A percentile compares a stretch with the other conserved stretches of the same genome.
phyloP scores from a whole-genome alignment of 2,888 invertebrate genomes.

The Zhuqinia jingwanae region DNA sequence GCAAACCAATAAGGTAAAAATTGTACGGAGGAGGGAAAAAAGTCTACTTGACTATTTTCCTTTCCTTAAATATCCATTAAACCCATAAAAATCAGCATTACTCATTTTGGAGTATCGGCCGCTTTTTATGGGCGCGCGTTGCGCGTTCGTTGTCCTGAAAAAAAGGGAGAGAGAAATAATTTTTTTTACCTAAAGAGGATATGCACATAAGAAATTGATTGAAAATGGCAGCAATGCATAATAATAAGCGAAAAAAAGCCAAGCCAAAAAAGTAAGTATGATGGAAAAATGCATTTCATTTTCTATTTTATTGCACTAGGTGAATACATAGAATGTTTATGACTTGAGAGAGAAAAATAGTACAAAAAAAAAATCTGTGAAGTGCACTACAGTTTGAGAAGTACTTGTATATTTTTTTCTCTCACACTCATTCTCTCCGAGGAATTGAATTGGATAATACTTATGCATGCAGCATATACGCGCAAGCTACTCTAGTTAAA shows the following conservation, averaged over 20 bases:
- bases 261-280: not conserved
- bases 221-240: conserved; percentile 48
- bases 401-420: conserved; percentile 13
- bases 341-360: not conserved
- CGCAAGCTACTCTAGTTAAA: conserved; percentile 39
- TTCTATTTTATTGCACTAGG: conserved; percentile 44
- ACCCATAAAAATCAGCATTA: conserved; percentile 58
- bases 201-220: conserved; percentile 57
- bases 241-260: not conserved
- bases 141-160: not conserved
- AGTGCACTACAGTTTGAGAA: conserved; percentile 35
- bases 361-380: conserved; percentile 52
- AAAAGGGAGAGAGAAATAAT: conserved; percentile 10
- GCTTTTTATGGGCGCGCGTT: not conserved
- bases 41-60: not conserved
- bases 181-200: conserved; percentile 45
- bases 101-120: conserved; percentile 35
- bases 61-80: conserved; percentile 60
- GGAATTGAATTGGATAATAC: not conserved
- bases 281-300: conserved; percentile 54
- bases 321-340: conserved; percentile 36
- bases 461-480: not conserved
- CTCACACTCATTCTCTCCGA: not conserved
- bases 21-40: not conserved
- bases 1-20: not conserved